Evolutionary conservation across 2,888 invertebrate genomes (phyloP).

Genomic region (Magallana nippona): DNA sequence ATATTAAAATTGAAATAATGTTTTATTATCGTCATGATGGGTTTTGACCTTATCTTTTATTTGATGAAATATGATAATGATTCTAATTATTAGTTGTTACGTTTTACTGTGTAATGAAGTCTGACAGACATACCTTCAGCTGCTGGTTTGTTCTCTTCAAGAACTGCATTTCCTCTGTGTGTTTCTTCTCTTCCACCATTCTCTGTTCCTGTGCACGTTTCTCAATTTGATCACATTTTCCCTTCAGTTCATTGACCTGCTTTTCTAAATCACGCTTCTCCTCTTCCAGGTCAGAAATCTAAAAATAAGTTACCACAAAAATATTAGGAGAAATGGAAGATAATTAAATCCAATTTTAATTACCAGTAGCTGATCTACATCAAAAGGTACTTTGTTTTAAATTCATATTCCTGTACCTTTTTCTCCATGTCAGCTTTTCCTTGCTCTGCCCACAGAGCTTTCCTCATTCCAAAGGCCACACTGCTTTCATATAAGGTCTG

Average conservation of each 20-base stretch:
- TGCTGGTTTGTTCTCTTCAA: constrained; percentile 96
- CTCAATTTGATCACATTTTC: constrained; percentile 80
- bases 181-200: constrained; percentile 94
- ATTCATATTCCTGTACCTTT: constrained; percentile 65
- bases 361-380: background rate
- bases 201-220: constrained; percentile 85
- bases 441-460: constrained; percentile 96
- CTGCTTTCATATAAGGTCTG: constrained; percentile 98
- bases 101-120: too few species aligned
- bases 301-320: constrained; percentile 14
- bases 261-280: constrained; percentile 91
- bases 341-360: background rate
- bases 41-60: too few species aligned
- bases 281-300: constrained; percentile 83
- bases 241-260: constrained; percentile 82
- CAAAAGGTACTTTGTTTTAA: background rate
- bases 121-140: constrained; percentile 85
- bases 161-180: constrained; percentile 94
- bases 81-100: too few species aligned
- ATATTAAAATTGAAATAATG: background rate
- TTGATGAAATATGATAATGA: too few species aligned
- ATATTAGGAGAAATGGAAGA: background rate
- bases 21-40: background rate
- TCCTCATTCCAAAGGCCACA: constrained; percentile 97
- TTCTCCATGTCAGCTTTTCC: constrained; percentile 84